Evolutionary conservation across 2,113 vertebrate genomes (phyloP).

Genomic region (Uria lomvia): DNA sequence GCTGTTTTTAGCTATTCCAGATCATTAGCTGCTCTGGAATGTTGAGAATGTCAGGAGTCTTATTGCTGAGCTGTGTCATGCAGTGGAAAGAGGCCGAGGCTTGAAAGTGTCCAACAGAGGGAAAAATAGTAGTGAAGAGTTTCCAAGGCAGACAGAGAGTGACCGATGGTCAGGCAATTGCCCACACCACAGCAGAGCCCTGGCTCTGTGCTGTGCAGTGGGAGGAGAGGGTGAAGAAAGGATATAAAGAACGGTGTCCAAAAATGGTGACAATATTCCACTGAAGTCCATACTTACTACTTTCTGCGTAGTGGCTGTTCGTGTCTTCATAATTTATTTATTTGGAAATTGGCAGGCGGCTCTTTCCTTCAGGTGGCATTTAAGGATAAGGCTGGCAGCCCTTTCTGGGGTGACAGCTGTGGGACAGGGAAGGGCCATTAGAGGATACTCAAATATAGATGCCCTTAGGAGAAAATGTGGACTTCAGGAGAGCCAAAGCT

Average conservation of each 20-base stretch:
- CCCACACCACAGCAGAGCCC: background rate
- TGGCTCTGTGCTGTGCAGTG: background rate
- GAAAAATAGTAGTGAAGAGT: background rate
- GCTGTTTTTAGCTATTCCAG: background rate
- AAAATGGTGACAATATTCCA: background rate
- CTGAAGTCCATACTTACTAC: background rate
- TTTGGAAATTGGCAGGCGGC: background rate
- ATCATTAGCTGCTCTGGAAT: background rate
- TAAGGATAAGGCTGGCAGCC: background rate
- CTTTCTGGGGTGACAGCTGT: background rate
- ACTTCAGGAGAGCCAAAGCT: background rate
- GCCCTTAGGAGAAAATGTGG: background rate
- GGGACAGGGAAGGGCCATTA: background rate
- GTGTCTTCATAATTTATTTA: background rate
- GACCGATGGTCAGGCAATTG: accelerated
- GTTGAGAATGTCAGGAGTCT: background rate
- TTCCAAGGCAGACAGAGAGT: background rate
- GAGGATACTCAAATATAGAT: background rate
- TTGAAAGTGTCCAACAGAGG: background rate
- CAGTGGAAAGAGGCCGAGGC: background rate
- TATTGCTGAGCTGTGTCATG: background rate
- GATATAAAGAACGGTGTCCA: background rate
- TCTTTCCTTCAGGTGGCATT: background rate
- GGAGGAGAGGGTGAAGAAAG: background rate
- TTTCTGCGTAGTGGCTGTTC: background rate